Conservation (phyloP, 1,140 invertebrate species). For the Phortica variegata region DNA sequence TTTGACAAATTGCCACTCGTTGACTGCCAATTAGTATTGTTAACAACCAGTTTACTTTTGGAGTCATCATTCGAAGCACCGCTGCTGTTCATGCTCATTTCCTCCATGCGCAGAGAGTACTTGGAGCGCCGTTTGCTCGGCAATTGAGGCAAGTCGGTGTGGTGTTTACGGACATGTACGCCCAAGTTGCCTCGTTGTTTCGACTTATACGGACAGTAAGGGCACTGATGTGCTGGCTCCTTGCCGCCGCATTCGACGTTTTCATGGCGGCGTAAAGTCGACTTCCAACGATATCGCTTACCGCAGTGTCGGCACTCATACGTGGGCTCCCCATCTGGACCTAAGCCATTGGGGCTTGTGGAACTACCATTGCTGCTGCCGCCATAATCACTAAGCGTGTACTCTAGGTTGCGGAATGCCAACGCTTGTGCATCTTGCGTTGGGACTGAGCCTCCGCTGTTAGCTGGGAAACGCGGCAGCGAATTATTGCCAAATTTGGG, state of each 20-base stretch:
- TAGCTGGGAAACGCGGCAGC: constrained; percentile 26
- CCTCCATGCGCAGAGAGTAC: constrained; percentile 39
- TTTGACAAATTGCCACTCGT: too few relatives aligned
- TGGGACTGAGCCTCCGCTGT: constrained; percentile 24
- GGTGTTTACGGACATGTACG: constrained; percentile 76
- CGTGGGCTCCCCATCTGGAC: constrained; percentile 65
- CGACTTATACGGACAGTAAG: constrained; percentile 76
- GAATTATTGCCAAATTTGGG: constrained; percentile 26
- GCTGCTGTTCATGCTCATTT: constrained; percentile 18
- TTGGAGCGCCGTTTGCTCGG: constrained; percentile 54
- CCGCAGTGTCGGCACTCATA: constrained; percentile 78
- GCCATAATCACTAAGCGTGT: constrained; percentile 41
- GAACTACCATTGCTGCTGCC: constrained; percentile 37
- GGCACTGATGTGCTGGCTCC: constrained; percentile 77
- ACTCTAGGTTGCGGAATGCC: constrained; percentile 47
- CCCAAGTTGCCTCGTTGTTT: constrained; percentile 78
- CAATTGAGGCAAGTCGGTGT: constrained; percentile 57
- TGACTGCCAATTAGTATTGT: too few relatives aligned
- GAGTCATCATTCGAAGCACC: constrained; percentile 46
- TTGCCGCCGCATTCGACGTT: constrained; percentile 84
- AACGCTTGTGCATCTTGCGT: constrained; percentile 43
- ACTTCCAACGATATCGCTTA: constrained; percentile 80
- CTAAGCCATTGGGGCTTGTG: constrained; percentile 42
- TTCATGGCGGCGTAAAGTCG: constrained; percentile 77
- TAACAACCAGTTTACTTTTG: constrained; percentile 47